Percentiles rank a stretch among this genome's conserved stretches.
Conservation (phyloP, 2,113 vertebrate species). For the Garra rufa region DNA sequence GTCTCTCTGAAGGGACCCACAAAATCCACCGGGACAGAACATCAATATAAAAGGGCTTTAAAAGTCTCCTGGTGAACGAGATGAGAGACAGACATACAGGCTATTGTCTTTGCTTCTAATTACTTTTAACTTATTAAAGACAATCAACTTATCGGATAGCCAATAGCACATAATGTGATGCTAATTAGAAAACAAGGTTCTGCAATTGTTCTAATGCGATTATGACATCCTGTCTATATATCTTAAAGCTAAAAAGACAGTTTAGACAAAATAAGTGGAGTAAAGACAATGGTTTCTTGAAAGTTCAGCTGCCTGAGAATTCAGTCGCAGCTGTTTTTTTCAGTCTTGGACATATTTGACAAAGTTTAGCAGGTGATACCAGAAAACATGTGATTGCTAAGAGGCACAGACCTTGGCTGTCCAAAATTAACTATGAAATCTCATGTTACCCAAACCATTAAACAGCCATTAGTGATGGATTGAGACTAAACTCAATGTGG, state of each 20-base stretch:
- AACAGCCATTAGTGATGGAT: constrained; percentile 8
- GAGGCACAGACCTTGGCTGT: neutral
- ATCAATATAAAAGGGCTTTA: constrained; percentile 45
- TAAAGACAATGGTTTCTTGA: neutral
- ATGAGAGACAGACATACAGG: constrained; percentile 25
- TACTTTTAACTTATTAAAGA: constrained; percentile 23
- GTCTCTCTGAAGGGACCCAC: neutral
- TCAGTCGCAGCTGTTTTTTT: neutral
- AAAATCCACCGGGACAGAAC: constrained; percentile 30
- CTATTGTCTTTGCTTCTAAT: neutral
- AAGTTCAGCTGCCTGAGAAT: neutral
- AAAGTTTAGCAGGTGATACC: neutral
- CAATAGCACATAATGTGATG: neutral
- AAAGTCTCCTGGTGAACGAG: constrained; percentile 10
- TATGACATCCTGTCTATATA: neutral
- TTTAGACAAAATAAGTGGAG: constrained; percentile 11
- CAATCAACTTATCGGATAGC: neutral
- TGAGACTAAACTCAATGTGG: neutral
- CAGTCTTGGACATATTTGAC: neutral
- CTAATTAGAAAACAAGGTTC: neutral
- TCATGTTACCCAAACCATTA: neutral
- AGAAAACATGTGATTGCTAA: neutral
- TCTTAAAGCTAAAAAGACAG: neutral
- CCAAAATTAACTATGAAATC: neutral
- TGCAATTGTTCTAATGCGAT: neutral